phyloP scores from a whole-genome alignment of 2,888 invertebrate genomes.

The Macrophya annulata region DNA sequence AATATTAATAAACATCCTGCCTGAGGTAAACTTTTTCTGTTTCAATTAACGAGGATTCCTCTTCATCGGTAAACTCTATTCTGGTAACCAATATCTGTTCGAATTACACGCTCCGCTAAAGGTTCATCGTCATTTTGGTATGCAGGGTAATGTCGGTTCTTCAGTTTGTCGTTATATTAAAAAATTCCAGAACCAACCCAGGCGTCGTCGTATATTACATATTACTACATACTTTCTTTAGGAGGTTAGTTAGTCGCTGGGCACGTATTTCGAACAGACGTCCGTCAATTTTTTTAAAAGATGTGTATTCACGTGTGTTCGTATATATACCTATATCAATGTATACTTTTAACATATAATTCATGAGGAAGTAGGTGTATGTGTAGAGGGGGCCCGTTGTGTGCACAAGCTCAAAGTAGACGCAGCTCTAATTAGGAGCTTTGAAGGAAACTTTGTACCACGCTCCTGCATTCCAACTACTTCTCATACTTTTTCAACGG shows the following conservation, averaged over 20 bases:
- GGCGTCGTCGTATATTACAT: background rate
- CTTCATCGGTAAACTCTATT: conserved; percentile 13
- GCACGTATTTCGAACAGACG: conserved; percentile 29
- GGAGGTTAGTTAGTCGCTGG: background rate
- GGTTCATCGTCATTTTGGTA: background rate
- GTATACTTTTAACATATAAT: background rate
- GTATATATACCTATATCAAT: background rate
- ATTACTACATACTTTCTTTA: background rate
- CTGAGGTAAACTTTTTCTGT: background rate
- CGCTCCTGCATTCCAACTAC: conserved; percentile 43
- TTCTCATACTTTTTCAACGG: conserved; percentile 25
- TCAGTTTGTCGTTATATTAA: conserved; percentile 26
- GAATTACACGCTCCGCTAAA: background rate
- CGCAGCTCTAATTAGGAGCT: conserved; percentile 41
- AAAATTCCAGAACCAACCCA: conserved; percentile 25
- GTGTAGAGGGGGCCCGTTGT: background rate
- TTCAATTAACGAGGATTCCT: background rate
- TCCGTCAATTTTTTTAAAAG: conserved; percentile 11
- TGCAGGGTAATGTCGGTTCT: background rate
- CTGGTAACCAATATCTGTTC: conserved; percentile 1
- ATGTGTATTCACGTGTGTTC: too few relatives aligned
- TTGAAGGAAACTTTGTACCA: conserved; percentile 45
- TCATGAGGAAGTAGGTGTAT: background rate
- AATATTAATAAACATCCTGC: background rate
- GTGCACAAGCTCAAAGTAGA: conserved; percentile 26